Percentiles rank a stretch among this genome's conserved stretches.
Conservation (phyloP, 2,888 invertebrate species). For the Carabus problematicus region DNA sequence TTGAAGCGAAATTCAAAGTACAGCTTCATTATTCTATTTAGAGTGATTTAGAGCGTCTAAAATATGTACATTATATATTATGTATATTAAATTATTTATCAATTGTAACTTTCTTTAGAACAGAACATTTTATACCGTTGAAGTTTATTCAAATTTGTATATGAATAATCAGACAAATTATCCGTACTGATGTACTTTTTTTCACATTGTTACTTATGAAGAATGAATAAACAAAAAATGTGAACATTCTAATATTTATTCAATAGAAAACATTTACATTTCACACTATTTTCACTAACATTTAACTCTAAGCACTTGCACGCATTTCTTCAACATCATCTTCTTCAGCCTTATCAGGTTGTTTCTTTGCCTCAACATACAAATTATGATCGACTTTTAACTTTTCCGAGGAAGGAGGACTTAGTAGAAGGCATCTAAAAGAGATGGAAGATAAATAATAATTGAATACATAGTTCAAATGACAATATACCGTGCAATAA, state of each 20-base stretch:
- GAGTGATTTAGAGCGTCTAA: too few relatives aligned
- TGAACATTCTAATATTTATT: constrained; percentile 2
- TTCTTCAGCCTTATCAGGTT: constrained; percentile 47
- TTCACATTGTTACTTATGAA: too few relatives aligned
- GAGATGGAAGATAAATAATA: constrained; percentile 41
- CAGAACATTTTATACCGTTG: too few relatives aligned
- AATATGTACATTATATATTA: too few relatives aligned
- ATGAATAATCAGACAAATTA: too few relatives aligned
- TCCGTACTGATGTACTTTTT: too few relatives aligned
- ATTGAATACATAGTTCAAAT: constrained; percentile 13
- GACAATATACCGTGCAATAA: constrained; percentile 69
- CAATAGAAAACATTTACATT: not conserved
- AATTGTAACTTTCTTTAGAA: too few relatives aligned
- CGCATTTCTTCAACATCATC: constrained; percentile 51
- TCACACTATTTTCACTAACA: not conserved
- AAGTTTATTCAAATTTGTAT: too few relatives aligned
- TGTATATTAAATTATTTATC: too few relatives aligned
- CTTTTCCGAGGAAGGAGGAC: constrained; percentile 71
- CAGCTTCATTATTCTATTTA: too few relatives aligned
- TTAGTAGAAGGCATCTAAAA: constrained; percentile 68
- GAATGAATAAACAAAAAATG: too few relatives aligned
- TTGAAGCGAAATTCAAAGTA: too few relatives aligned
- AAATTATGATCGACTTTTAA: constrained; percentile 69
- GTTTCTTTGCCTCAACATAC: constrained; percentile 49
- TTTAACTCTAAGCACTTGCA: not conserved